Evolutionary conservation across 2,888 invertebrate genomes (phyloP).

Genomic region (Xanthorhoe designata): DNA sequence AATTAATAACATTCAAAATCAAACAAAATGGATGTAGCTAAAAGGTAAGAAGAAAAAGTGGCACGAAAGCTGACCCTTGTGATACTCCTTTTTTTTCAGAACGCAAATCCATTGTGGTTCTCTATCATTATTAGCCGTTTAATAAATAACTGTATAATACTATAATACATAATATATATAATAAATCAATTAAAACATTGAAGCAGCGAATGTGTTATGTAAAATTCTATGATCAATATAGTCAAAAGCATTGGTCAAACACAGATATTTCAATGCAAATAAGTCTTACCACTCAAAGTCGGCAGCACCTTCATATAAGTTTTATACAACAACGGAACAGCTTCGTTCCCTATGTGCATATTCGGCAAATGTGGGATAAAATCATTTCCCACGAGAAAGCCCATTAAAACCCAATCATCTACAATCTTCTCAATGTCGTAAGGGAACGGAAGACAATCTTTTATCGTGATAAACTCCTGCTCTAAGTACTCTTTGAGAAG

Average conservation of each 20-base stretch:
- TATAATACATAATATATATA: too few relatives aligned
- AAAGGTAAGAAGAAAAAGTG: constrained; percentile 14
- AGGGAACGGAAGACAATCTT: constrained; percentile 88
- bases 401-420: constrained; percentile 99
- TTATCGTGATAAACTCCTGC: constrained; percentile 93
- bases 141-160: too few relatives aligned
- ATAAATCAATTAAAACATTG: too few relatives aligned
- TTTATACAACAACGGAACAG: constrained; percentile 93
- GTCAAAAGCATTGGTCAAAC: constrained; percentile 22
- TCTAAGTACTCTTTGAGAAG: constrained; percentile 96
- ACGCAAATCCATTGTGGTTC: background rate
- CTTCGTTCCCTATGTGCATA: constrained; percentile 96
- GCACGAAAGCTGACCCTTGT: constrained; percentile 22
- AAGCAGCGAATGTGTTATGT: background rate
- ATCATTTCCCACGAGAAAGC: constrained; percentile 98
- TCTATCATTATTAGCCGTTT: too few relatives aligned
- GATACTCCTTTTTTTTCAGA: background rate
- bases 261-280: background rate
- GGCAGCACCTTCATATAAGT: constrained; percentile 95
- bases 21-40: too few relatives aligned
- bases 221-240: background rate
- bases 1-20: background rate
- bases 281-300: constrained; percentile 90
- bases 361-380: constrained; percentile 98
- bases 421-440: constrained; percentile 96